Conservation (phyloP, 64 coral and sea anemone species). For the Actinia equina region DNA sequence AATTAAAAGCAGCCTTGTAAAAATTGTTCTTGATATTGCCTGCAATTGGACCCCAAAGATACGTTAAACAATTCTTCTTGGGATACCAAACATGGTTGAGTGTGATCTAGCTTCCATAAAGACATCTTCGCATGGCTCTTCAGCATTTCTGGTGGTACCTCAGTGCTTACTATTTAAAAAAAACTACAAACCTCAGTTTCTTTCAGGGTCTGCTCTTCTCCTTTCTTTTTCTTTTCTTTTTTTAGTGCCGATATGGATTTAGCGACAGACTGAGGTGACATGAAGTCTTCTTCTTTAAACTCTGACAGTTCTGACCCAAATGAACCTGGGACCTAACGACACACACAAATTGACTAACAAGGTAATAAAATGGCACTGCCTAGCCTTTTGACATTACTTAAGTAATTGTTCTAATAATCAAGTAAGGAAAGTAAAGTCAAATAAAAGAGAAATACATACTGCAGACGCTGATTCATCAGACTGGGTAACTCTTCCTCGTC, state of each 20-base stretch:
- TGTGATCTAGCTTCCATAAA: too few species aligned
- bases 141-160: too few species aligned
- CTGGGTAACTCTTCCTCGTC: not conserved
- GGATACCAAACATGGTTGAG: too few species aligned
- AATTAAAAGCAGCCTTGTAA: too few species aligned
- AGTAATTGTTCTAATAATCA: not conserved
- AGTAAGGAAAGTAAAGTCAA: not conserved
- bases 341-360: not conserved
- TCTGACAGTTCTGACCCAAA: not conserved
- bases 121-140: too few species aligned
- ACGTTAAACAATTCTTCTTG: too few species aligned
- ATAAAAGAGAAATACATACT: not conserved
- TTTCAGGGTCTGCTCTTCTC: not conserved
- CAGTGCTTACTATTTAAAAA: too few species aligned
- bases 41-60: too few species aligned
- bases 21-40: too few species aligned
- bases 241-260: not conserved
- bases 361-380: too few species aligned
- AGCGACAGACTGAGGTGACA: not conserved
- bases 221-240: slow-evolving; percentile 22
- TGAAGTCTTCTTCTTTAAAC: not conserved
- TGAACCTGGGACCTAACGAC: not conserved
- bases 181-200: not conserved
- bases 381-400: too few species aligned
- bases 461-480: not conserved